These are phyloP conservation scores for Drosophila baimaii DNA, from an alignment of 1,140 invertebrate genomes.

Conservation along the genomic window DNA sequence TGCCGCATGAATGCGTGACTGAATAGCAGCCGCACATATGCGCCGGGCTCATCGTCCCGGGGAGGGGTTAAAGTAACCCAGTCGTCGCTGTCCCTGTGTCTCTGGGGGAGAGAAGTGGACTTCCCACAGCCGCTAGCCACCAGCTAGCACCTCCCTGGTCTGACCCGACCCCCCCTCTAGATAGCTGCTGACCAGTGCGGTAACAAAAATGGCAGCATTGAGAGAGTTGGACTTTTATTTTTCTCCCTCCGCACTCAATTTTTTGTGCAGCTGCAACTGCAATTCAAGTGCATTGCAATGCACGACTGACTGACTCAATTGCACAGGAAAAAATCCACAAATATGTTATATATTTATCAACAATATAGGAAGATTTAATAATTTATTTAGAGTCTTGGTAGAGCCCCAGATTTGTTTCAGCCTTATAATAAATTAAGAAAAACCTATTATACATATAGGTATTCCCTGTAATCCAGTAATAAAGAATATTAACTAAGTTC, in stretches of 20 bases:
- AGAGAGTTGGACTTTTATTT: conserved; percentile 59
- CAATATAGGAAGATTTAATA: neutral
- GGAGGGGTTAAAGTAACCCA: conserved; percentile 11
- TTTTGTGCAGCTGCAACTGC: conserved; percentile 58
- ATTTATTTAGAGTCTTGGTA: too few species aligned
- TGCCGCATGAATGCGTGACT: conserved; percentile 73
- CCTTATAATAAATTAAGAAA: neutral
- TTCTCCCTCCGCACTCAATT: conserved; percentile 36
- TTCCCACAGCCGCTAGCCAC: neutral
- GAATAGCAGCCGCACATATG: conserved; percentile 54
- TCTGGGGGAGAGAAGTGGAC: neutral
- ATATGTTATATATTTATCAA: neutral
- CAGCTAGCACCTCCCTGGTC: conserved; percentile 1
- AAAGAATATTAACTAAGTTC: neutral
- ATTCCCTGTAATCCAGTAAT: too few species aligned
- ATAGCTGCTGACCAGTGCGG: conserved; percentile 51
- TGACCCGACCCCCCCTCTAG: conserved; percentile 12
- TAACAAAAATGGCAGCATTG: conserved; percentile 66
- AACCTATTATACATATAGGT: too few species aligned
- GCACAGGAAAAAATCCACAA: conserved; percentile 5
- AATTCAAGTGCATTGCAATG: conserved; percentile 61
- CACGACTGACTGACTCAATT: conserved; percentile 48
- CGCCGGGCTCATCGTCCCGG: conserved; percentile 30
- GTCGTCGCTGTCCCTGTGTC: conserved; percentile 9
- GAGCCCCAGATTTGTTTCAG: too few species aligned